phyloP scores from a whole-genome alignment of 1,140 invertebrate genomes.

The Phymastichus coffea region DNA sequence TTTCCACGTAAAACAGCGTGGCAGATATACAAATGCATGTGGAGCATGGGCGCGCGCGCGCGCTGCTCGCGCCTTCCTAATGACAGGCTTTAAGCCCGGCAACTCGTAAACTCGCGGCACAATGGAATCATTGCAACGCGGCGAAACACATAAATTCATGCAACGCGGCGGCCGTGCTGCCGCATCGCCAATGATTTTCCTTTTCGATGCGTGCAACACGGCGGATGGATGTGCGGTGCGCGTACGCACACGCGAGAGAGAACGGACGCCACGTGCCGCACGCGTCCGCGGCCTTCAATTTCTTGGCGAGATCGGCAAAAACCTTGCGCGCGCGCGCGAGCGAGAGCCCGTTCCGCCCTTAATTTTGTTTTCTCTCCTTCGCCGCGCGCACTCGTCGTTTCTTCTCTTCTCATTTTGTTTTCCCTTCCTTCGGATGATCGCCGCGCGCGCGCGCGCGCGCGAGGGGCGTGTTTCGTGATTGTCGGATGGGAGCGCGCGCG shows the following conservation, averaged over 20 bases:
- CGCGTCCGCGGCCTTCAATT: constrained; percentile 21
- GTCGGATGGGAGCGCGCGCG: no score
- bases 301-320: not conserved
- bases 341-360: no score
- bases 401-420: no score
- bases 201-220: not conserved
- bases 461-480: constrained; percentile 8
- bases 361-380: not conserved
- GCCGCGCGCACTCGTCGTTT: no score
- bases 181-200: not conserved
- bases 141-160: not conserved
- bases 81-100: constrained; percentile 49
- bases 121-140: constrained; percentile 47
- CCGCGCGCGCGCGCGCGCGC: not conserved
- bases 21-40: no score
- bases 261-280: constrained; percentile 13
- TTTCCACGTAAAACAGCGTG: constrained; percentile 38
- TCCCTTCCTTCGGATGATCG: no score
- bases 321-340: not conserved
- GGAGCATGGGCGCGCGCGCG: no score
- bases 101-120: constrained; percentile 54
- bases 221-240: not conserved
- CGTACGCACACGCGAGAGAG: not conserved
- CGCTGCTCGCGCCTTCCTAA: constrained; percentile 34
- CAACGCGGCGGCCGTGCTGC: not conserved